Conservation (phyloP, 2,888 invertebrate genomes). For the Hyposoter didymator region DNA sequence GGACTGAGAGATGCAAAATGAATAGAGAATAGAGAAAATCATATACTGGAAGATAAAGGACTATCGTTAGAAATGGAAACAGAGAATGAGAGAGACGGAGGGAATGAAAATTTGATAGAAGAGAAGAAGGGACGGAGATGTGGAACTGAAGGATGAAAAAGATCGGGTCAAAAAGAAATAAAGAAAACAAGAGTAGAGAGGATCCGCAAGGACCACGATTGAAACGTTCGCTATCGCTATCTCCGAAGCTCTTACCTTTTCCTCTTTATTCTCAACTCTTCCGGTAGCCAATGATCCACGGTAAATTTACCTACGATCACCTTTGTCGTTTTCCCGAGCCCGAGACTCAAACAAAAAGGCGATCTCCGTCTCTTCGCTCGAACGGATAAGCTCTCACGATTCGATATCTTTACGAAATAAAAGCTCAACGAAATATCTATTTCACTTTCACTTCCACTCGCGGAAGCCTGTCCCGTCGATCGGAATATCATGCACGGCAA, state of each 20-base stretch:
- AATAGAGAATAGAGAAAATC: neutral
- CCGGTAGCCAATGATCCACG: slow-evolving; percentile 59
- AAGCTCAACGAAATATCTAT: slow-evolving; percentile 31
- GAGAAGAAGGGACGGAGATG: neutral
- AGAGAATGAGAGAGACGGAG: neutral
- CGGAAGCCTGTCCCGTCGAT: slow-evolving; percentile 4
- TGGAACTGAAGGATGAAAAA: slow-evolving; percentile 3
- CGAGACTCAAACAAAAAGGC: slow-evolving; percentile 18
- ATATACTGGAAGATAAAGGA: neutral
- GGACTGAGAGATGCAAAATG: neutral
- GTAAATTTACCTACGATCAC: slow-evolving; percentile 65
- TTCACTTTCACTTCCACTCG: neutral
- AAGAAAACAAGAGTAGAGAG: neutral
- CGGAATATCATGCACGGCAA: neutral
- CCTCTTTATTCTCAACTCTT: slow-evolving; percentile 3
- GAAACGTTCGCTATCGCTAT: slow-evolving; percentile 55
- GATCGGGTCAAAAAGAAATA: slow-evolving; percentile 16
- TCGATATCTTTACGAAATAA: slow-evolving; percentile 43
- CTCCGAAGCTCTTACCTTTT: slow-evolving; percentile 19
- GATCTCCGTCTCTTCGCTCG: slow-evolving; percentile 9
- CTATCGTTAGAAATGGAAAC: neutral
- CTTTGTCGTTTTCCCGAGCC: slow-evolving; percentile 43
- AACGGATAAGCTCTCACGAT: slow-evolving; percentile 47
- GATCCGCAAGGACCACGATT: slow-evolving; percentile 30
- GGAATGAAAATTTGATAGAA: neutral